These are phyloP conservation scores for Oligia latruncula DNA, from an alignment of 2,888 invertebrate genomes.

Conservation along the genomic window DNA sequence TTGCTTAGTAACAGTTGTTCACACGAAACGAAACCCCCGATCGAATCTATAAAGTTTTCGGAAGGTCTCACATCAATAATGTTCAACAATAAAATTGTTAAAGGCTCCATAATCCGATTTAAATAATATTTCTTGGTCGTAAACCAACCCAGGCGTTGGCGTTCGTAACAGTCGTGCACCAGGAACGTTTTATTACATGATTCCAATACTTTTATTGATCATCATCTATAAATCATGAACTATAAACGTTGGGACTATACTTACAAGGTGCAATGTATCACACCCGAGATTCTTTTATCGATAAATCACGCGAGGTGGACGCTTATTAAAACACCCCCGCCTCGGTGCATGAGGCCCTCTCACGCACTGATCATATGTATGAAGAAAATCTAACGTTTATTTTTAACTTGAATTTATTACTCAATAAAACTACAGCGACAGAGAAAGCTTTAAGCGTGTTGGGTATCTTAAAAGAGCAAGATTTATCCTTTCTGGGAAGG, in stretches of 20 bases:
- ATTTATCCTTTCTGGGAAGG: constrained; percentile 74
- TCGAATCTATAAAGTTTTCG: constrained; percentile 62
- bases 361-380: constrained; percentile 62
- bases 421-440: constrained; percentile 62
- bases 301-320: constrained; percentile 81
- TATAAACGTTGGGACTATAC: constrained; percentile 75
- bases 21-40: constrained; percentile 58
- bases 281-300: constrained; percentile 74
- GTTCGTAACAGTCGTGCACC: constrained; percentile 70
- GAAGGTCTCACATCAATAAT: constrained; percentile 68
- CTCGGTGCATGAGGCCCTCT: constrained; percentile 59
- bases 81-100: constrained; percentile 73
- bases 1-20: constrained; percentile 67
- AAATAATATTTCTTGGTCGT: constrained; percentile 76
- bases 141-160: constrained; percentile 74
- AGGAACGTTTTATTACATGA: constrained; percentile 75
- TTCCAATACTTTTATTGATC: constrained; percentile 83
- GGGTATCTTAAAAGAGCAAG: constrained; percentile 72
- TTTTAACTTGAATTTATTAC: constrained; percentile 62
- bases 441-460: constrained; percentile 68
- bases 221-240: constrained; percentile 80
- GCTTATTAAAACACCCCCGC: constrained; percentile 79
- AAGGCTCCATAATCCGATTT: constrained; percentile 77
- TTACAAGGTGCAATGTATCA: constrained; percentile 80
- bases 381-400: constrained; percentile 61